Base-by-base conservation (phyloP, 2,113 vertebrate species). In the Percopsis transmontana region DNA sequence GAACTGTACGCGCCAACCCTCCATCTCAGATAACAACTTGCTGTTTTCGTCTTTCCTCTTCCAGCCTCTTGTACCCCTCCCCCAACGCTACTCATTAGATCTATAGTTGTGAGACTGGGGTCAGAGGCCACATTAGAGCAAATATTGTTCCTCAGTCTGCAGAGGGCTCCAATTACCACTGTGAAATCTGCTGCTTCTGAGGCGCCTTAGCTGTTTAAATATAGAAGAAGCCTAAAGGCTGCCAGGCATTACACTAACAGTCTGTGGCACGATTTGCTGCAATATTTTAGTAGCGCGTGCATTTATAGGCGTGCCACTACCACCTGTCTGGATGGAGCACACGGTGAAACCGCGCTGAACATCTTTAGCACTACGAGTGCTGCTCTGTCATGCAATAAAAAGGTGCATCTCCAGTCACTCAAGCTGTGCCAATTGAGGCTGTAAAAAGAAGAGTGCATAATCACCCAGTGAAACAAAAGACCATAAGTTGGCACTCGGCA, bases 81-180 rank as follows among this genome's bases (percentile, higher is more conserved):
- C 73, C 72, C 69, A 66, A 48, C 47, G 51, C 64, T 64, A 72
- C 66, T 71, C 70, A 61, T 68, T 73, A 85, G 68, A 79, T 86
- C 75, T 83, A 64, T 83, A 74, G 76, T 82, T 69, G 70, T 74
- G 70, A 24, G 62, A 72, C 72, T 50, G 68, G 67, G 88, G 82
- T 87, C 86, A 85, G 44, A 81, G 84, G 88, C 50, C 86, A 80
- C 66, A 82, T 85, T 76, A 79, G 41, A 80, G 82, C 70, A 44
- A 51, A 69, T 63, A 82, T 84, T 87, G 79, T 87, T 85, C 68
- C 71, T 68, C 72, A 74, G 84, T 69, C 81, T 84, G 72, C 53
- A 66, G 67, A 81, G 77, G 56, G 73, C 86, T 89, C 69, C 81
- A 65, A 80, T 90, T 90, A 83, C 87, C 44, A 58, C 76, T 77